These are phyloP conservation scores for Diglossa brunneiventris DNA, from an alignment of 2,113 vertebrate genomes.

Conservation along the genomic window DNA sequence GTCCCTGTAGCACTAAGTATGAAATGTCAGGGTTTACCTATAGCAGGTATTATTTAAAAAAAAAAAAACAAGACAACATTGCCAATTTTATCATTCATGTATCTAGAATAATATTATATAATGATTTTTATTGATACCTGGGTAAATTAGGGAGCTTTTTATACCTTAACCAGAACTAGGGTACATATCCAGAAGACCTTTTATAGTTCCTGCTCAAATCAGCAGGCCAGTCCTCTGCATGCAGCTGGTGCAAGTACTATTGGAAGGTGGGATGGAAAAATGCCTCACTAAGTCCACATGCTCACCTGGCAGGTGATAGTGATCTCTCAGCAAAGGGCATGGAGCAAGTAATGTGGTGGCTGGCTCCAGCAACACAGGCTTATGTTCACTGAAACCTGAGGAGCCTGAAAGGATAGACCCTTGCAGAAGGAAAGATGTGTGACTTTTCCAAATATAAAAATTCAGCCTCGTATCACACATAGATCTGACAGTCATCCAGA, in stretches of 20 bases:
- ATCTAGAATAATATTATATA: not conserved
- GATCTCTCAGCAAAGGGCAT: not conserved
- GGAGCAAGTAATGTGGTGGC: not conserved
- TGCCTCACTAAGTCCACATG: accelerated
- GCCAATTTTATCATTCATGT: not conserved
- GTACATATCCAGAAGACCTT: not conserved
- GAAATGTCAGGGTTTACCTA: not conserved
- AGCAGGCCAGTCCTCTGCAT: not conserved
- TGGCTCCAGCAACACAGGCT: not conserved
- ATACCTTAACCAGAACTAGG: not conserved
- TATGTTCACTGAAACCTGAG: not conserved
- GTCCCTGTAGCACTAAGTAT: not conserved
- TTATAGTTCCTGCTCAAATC: not conserved
- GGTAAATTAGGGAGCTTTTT: not conserved
- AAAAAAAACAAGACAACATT: not conserved
- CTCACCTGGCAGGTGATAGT: not conserved
- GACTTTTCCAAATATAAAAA: not conserved
- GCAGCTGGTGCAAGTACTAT: not conserved
- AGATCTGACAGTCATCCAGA: not conserved
- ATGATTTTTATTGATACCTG: not conserved
- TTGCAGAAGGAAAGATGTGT: not conserved
- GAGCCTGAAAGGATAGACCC: not conserved
- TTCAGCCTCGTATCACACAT: not conserved
- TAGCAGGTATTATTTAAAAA: not conserved
- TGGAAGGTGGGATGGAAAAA: not conserved